These are phyloP conservation scores for Falco novaeseelandiae DNA, from an alignment of 2,797 vertebrate species.

Conservation along the genomic window DNA sequence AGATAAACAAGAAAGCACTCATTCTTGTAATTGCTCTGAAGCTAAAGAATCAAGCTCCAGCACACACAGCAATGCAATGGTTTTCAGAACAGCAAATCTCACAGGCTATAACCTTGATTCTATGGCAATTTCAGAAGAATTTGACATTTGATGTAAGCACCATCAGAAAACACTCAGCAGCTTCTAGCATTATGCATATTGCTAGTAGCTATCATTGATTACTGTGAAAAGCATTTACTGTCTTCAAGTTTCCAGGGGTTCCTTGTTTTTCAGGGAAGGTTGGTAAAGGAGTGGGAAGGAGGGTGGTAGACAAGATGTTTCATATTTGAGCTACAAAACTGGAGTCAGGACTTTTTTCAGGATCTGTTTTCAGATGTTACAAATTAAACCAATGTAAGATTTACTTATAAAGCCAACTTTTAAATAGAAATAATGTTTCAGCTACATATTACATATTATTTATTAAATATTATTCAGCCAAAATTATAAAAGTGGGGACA, in stretches of 20 bases:
- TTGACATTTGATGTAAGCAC: not conserved
- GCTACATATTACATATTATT: not conserved
- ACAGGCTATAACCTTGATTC: not conserved
- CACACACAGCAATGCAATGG: not conserved
- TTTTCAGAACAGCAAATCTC: not conserved
- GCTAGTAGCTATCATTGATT: not conserved
- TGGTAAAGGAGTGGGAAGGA: not conserved
- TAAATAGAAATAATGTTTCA: not conserved
- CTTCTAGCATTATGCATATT: not conserved
- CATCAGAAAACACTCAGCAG: not conserved
- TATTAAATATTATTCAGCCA: not conserved
- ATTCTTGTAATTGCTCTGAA: not conserved
- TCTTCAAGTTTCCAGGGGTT: not conserved
- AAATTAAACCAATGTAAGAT: not conserved
- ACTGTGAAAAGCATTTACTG: not conserved
- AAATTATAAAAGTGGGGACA: not conserved
- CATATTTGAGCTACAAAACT: not conserved
- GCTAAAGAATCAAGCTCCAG: not conserved
- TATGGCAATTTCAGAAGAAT: not conserved
- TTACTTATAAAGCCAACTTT: not conserved
- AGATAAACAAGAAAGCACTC: not conserved
- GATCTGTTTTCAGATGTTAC: not conserved
- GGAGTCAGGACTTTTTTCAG: not conserved
- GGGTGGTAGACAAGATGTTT: not conserved
- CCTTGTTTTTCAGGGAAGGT: not conserved